phyloP scores from a whole-genome alignment of 2,797 vertebrate species.

The Acestrorhynchus altus region DNA sequence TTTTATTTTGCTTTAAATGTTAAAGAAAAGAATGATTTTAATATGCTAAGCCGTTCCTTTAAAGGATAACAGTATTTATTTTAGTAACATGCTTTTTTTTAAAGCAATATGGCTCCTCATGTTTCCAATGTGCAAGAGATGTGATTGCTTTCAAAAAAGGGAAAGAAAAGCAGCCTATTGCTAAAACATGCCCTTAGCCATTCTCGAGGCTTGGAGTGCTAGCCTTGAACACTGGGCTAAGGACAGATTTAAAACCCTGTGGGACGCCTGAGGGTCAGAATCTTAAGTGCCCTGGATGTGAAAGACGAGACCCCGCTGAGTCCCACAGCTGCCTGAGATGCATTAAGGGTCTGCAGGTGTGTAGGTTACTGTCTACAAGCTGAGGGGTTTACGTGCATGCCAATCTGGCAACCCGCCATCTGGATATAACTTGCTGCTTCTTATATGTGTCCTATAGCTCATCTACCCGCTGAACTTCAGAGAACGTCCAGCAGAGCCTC shows the following conservation, averaged over 20 bases:
- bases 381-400: slow-evolving; percentile 62
- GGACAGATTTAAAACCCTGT: slow-evolving; percentile 65
- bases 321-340: slow-evolving; percentile 66
- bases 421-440: slow-evolving; percentile 54
- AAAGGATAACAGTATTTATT: slow-evolving; percentile 69
- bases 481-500: slow-evolving; percentile 59
- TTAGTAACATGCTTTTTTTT: slow-evolving; percentile 63
- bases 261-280: slow-evolving; percentile 71
- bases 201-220: slow-evolving; percentile 47
- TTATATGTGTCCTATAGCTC: slow-evolving; percentile 40
- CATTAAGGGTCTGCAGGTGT: slow-evolving; percentile 69
- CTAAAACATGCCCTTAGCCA: slow-evolving; percentile 50
- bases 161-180: slow-evolving; percentile 53
- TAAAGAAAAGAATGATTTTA: slow-evolving; percentile 54
- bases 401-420: slow-evolving; percentile 64
- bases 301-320: slow-evolving; percentile 60
- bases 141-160: slow-evolving; percentile 58
- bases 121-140: slow-evolving; percentile 60
- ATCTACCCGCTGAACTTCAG: slow-evolving; percentile 51
- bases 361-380: slow-evolving; percentile 52
- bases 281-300: slow-evolving; percentile 73
- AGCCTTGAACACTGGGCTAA: slow-evolving; percentile 66
- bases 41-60: slow-evolving; percentile 53
- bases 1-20: slow-evolving; percentile 69
- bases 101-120: slow-evolving; percentile 65